Base-by-base conservation (phyloP, 1,140 invertebrate genomes). In the Sitophilus oryzae region DNA sequence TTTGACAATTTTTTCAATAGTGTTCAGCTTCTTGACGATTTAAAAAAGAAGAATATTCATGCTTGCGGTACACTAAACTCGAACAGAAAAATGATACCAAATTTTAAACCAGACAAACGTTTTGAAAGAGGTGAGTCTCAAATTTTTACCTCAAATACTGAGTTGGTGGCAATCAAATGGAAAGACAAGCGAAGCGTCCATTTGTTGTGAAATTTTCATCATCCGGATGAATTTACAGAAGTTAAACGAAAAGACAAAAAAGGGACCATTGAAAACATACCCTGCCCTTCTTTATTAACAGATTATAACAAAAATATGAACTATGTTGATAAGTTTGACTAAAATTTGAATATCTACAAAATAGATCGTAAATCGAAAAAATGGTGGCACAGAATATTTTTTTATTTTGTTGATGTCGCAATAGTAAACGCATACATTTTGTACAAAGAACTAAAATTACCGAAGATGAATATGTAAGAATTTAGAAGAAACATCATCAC, bases 1-100 rank as follows among this genome's bases (percentile, higher is more conserved):
- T 73, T 74, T 60, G 71, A 75, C 52, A 74, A 74, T 66, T 74
- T 60, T 69, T 75, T 75, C 61, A 66, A 60, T 46, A 64, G 61
- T 51, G 53, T 72, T 50, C 48, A 55, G 37, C 52, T 75, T 6
- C 44, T 74, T 54, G 36, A 69, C 25, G 56, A 65, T 36, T 60
- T 74, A 40, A 60, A 67, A 58, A 44, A 59, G 44, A 65, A 69
- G 38, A 40, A 59, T 18, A 70, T 73, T 45, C 64, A 57, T 56
- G 61, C 68, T 21, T 72, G 65, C 61, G 71, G 68, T 38, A 75
- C 73, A 38, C 64, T 76, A 41, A 66, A 67, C 60, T 56, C 60
- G 53, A 42, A 53, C 57, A 44, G 67, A 57, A 65, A 66, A 65
- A 40, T 58, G 63, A 56, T 56, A 56, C 58, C 61, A 37, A 61